phyloP scores from a whole-genome alignment of 2,797 vertebrate genomes.

The Anguilla anguilla region DNA sequence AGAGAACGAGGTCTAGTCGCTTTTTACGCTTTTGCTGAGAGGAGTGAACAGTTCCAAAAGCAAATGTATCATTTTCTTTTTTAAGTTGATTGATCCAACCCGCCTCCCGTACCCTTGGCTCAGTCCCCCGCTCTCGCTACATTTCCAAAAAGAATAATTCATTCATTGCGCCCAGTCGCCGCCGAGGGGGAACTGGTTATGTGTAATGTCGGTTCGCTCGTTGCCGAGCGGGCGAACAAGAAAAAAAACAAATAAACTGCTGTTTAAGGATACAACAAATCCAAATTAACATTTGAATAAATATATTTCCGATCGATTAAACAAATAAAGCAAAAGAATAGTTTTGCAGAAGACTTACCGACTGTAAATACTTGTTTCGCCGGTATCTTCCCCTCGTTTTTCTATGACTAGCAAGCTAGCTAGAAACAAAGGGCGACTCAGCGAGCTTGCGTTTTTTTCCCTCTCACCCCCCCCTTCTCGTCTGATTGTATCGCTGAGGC shows the following conservation, averaged over 20 bases:
- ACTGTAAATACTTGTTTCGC: conserved; percentile 54
- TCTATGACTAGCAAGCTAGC: conserved; percentile 62
- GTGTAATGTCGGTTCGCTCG: conserved; percentile 57
- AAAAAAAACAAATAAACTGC: conserved; percentile 21
- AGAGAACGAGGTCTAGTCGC: conserved; percentile 35
- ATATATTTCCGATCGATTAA: background rate
- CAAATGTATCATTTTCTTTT: conserved; percentile 49
- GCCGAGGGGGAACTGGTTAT: conserved; percentile 40
- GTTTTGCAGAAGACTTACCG: conserved; percentile 55
- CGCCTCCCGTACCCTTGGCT: conserved; percentile 69
- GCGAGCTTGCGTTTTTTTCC: conserved; percentile 66
- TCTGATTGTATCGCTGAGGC: conserved; percentile 58
- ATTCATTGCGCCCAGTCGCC: conserved; percentile 75
- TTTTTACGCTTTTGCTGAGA: conserved; percentile 19
- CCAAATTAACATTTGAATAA: background rate
- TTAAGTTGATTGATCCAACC: conserved; percentile 64
- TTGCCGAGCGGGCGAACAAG: conserved; percentile 30
- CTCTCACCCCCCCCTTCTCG: conserved; percentile 41
- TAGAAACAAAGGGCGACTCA: conserved; percentile 79
- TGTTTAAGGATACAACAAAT: background rate
- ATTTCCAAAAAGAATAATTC: conserved; percentile 62
- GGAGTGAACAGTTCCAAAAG: conserved; percentile 32
- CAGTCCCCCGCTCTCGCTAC: conserved; percentile 48
- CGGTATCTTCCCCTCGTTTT: conserved; percentile 64
- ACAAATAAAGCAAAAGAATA: background rate